A percentile compares a stretch with the other conserved stretches of the same genome.
These are phyloP conservation scores for Drosophila rhopaloa DNA, from an alignment of 1,140 invertebrate species.

Conservation along the genomic window DNA sequence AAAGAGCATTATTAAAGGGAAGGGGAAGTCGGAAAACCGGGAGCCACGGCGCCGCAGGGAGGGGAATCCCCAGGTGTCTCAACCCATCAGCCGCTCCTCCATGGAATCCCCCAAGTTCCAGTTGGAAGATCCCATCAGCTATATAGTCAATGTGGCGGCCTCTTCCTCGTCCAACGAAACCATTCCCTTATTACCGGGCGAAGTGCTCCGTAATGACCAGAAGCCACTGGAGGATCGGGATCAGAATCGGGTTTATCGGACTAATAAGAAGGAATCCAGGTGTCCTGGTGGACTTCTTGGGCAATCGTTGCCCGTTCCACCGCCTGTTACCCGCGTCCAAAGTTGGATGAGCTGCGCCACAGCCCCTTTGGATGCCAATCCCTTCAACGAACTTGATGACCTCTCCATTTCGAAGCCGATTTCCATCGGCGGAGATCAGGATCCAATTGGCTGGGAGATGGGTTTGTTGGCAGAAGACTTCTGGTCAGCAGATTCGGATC, in stretches of 20 bases:
- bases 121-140: slow-evolving; percentile 5
- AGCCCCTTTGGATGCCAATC: neutral
- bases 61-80: neutral
- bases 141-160: slow-evolving; percentile 3
- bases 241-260: too few relatives aligned
- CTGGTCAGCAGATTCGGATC: neutral
- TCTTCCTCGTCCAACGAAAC: slow-evolving; percentile 6
- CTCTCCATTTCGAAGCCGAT: neutral
- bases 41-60: neutral
- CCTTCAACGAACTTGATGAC: neutral
- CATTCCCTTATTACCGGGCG: too few relatives aligned
- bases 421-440: neutral
- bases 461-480: slow-evolving; percentile 3
- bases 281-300: neutral
- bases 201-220: too few relatives aligned
- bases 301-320: neutral
- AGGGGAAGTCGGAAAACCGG: neutral
- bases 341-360: neutral
- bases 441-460: slow-evolving; percentile 1
- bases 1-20: neutral
- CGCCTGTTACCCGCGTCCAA: slow-evolving; percentile 2
- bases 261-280: neutral
- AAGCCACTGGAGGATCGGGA: neutral
- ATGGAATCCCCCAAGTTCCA: neutral
- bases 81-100: too few relatives aligned